Evolutionary conservation across 2,113 vertebrate species (phyloP).

Genomic region (Rhodinocichla rosea): DNA sequence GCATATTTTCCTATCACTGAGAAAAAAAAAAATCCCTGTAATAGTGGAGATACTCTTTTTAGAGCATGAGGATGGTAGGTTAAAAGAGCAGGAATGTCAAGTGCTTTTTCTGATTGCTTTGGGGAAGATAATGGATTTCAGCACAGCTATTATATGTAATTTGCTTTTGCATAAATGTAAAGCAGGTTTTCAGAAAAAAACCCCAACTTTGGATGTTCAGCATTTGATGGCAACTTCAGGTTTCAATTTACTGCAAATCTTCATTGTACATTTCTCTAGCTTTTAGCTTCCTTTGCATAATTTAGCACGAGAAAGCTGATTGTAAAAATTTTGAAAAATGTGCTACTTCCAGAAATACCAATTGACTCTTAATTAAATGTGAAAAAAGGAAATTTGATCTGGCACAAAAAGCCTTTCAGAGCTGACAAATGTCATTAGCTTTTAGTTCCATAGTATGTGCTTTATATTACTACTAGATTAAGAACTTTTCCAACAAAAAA

Average conservation of each 20-base stretch:
- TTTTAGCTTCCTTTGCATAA: conserved; percentile 34
- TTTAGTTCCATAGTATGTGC: background rate
- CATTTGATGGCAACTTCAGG: conserved; percentile 19
- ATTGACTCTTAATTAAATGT: conserved; percentile 45
- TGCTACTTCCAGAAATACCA: conserved; percentile 28
- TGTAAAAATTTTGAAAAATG: conserved; percentile 13
- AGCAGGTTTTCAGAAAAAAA: background rate
- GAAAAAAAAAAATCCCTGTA: background rate
- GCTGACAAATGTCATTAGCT: conserved; percentile 14
- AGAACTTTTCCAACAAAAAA: background rate
- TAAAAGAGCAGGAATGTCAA: conserved; percentile 31
- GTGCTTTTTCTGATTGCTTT: conserved; percentile 11
- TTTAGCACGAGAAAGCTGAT: conserved; percentile 7
- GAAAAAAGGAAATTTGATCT: conserved; percentile 45
- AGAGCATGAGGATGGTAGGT: background rate
- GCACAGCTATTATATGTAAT: conserved; percentile 41
- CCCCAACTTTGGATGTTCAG: background rate
- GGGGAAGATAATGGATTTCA: conserved; percentile 52
- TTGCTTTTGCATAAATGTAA: conserved; percentile 46
- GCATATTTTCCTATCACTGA: background rate
- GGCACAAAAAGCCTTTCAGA: conserved; percentile 22
- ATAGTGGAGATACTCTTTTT: background rate
- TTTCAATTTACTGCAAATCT: conserved; percentile 13
- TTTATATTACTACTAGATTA: background rate
- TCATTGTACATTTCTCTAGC: background rate